Evolutionary conservation across 2,888 invertebrate genomes (phyloP), one percentile per base, ranked within the genome.

Genomic region (Microplitis deprimator): DNA sequence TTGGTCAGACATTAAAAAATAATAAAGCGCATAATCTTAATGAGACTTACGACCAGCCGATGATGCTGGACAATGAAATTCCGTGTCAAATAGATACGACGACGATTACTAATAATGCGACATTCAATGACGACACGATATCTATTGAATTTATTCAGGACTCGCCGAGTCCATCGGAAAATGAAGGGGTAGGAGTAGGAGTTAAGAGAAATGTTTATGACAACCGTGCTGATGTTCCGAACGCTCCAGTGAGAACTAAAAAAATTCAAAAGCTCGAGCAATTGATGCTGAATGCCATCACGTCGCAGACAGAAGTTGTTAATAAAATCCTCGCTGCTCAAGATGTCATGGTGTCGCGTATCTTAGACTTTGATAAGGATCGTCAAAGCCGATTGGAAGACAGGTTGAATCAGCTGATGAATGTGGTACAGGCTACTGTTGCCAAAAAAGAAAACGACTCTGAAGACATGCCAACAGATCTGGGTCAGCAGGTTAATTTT

Each of bases 291-390:
- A 88, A 81, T 79, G 90, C 90, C 1, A 88, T 90, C 17, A 89
- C 83, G 79, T 89, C 89, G 5, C 90, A 90, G 77, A 89, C 83
- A 70, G 90, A 90, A 79, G 89, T 89, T 5, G 89, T 90, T 5
- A 89, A 89, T 81, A 90, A 89, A 85, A 89, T 90, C 7, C 83
- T 90, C 16, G 84, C 87, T 8, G 89, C 88, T 0, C 90, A 90
- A 77, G 89, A 85, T 65, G 87, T 89, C 4, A 89, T 90, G 87
- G 87, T 90, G 1, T 82, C 85, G 6, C 84, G 85, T 8, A 87
- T 90, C 39, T 81, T 90, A 13, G 88, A 90, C 60, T 79, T 88
- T 39, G 90, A 90, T 69, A 83, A 88, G 74, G 88, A 89, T 75
- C 88, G 89, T 4, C 90, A 90, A 70, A 87, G 87, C 20, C 83